A percentile compares a stretch with the other conserved stretches of the same genome.
Conservation (phyloP, 2,888 invertebrate genomes). For the Polymixis lichenea region DNA sequence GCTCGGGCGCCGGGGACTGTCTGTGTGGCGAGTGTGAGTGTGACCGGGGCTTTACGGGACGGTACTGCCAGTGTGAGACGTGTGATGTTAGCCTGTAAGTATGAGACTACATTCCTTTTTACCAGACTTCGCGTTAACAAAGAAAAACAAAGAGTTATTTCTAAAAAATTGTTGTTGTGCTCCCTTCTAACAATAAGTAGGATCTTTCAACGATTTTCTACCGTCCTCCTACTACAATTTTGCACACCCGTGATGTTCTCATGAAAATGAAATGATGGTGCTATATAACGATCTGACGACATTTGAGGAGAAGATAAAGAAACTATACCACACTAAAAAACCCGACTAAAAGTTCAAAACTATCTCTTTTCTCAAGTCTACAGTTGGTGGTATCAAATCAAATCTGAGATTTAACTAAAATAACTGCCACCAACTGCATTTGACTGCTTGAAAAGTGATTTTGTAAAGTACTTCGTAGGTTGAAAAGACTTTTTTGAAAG, state of each 20-base stretch:
- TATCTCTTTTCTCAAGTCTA: not conserved
- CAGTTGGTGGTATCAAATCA: not conserved
- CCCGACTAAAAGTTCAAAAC: not conserved
- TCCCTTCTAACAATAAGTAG: too few relatives aligned
- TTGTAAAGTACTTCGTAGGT: not conserved
- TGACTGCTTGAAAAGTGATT: not conserved
- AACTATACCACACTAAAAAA: too few relatives aligned
- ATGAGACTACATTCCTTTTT: not conserved
- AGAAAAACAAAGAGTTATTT: too few relatives aligned
- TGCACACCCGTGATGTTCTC: too few relatives aligned
- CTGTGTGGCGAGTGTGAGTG: slow-evolving; percentile 94
- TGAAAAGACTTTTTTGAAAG: not conserved
- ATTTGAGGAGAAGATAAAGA: not conserved
- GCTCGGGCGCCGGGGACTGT: slow-evolving; percentile 94
- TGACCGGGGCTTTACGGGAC: slow-evolving; percentile 90
- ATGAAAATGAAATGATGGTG: too few relatives aligned
- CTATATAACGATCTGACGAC: too few relatives aligned
- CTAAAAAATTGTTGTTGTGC: too few relatives aligned
- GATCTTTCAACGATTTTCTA: too few relatives aligned
- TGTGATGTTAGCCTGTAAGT: slow-evolving; percentile 89
- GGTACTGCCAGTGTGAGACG: slow-evolving; percentile 91
- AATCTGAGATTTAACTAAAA: not conserved
- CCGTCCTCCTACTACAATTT: too few relatives aligned
- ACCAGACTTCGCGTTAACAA: not conserved
- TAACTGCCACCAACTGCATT: not conserved